Conservation (phyloP, 64 coral and sea anemone species). For the Catalaphyllia jardinei region DNA sequence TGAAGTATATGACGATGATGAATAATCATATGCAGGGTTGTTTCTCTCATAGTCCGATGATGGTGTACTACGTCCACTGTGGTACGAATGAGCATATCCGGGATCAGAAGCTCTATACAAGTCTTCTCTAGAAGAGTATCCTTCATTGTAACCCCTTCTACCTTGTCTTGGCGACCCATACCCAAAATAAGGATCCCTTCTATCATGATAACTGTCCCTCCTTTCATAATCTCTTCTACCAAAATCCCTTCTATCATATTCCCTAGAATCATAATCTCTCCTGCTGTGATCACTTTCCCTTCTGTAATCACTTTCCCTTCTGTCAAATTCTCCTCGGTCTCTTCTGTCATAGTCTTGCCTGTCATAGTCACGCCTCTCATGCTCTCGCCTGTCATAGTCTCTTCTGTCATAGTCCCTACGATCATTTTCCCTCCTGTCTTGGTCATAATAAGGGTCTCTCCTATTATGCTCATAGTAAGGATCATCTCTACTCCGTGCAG, state of each 20-base stretch:
- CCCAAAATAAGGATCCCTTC: slow-evolving; percentile 6
- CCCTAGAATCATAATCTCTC: slow-evolving; percentile 8
- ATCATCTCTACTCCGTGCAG: slow-evolving; percentile 1
- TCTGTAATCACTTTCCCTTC: neutral
- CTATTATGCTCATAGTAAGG: slow-evolving; percentile 6
- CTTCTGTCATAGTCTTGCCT: neutral
- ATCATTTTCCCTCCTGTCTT: slow-evolving; percentile 8
- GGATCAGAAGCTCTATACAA: neutral
- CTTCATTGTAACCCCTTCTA: neutral
- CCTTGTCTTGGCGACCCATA: slow-evolving; percentile 1
- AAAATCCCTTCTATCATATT: slow-evolving; percentile 8
- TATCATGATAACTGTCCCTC: slow-evolving; percentile 6
- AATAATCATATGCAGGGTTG: slow-evolving; percentile 29
- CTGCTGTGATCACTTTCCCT: slow-evolving; percentile 11
- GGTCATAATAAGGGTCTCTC: slow-evolving; percentile 27
- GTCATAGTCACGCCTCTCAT: slow-evolving; percentile 11
- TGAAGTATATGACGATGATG: neutral
- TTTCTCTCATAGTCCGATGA: neutral
- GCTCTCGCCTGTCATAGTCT: neutral
- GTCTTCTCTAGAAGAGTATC: neutral
- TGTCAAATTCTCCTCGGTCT: neutral
- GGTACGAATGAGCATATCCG: neutral
- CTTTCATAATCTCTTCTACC: slow-evolving; percentile 3
- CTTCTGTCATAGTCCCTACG: neutral
- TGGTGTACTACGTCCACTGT: slow-evolving; percentile 25